phyloP scores from a whole-genome alignment of 2,113 vertebrate species.

The Oncorhynchus gorbuscha region DNA sequence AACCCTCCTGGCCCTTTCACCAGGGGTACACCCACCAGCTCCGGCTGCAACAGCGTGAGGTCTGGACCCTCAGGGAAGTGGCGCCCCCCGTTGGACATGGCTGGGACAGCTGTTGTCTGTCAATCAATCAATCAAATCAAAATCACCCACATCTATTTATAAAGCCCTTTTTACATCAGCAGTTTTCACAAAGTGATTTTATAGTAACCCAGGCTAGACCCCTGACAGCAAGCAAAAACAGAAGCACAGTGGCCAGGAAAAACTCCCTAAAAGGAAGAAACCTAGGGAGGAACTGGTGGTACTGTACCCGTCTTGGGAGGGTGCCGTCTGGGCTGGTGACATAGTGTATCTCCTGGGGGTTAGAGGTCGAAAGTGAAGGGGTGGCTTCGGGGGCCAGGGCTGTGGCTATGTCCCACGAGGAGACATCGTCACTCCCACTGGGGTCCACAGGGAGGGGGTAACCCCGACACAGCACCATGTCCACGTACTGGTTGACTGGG shows the following conservation, averaged over 20 bases:
- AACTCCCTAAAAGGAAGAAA: too few relatives aligned
- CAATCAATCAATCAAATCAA: too few relatives aligned
- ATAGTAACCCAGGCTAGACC: too few relatives aligned
- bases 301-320: slow-evolving; percentile 52
- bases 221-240: too few relatives aligned
- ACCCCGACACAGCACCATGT: slow-evolving; percentile 93
- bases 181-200: too few relatives aligned
- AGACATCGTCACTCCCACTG: slow-evolving; percentile 70
- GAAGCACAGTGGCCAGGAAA: too few relatives aligned
- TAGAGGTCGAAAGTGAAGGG: slow-evolving; percentile 55
- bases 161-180: too few relatives aligned
- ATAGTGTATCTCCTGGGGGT: slow-evolving; percentile 76
- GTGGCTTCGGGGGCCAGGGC: slow-evolving; percentile 70
- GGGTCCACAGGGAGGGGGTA: slow-evolving; percentile 92
- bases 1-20: slow-evolving; percentile 96
- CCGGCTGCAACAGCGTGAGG: slow-evolving; percentile 83
- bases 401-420: slow-evolving; percentile 65
- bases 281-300: too few relatives aligned
- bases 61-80: slow-evolving; percentile 75
- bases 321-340: slow-evolving; percentile 74
- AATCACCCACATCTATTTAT: too few relatives aligned
- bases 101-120: slow-evolving; percentile 46
- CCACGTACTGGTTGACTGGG: slow-evolving; percentile 90
- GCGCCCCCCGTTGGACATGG: slow-evolving; percentile 78
- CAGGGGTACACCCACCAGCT: slow-evolving; percentile 88